A percentile compares a stretch with the other conserved stretches of the same genome.
Conservation (phyloP, 2,113 vertebrate genomes). For the Pagrus major region DNA sequence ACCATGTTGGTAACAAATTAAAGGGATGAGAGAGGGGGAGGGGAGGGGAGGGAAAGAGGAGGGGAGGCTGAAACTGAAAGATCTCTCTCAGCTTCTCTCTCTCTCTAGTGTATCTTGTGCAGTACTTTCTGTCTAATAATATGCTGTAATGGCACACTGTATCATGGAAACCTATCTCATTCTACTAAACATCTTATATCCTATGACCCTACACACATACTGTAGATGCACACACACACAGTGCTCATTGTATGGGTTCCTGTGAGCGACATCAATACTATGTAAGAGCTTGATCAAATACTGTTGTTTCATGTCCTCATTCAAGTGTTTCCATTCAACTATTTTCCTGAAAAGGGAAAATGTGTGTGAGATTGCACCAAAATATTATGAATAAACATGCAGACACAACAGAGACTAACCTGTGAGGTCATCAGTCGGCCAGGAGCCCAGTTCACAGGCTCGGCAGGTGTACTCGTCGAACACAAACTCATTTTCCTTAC, state of each 20-base stretch:
- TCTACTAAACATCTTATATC: constrained; percentile 5
- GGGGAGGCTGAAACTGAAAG: background rate
- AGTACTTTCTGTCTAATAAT: constrained; percentile 33
- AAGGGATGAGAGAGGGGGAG: constrained; percentile 31
- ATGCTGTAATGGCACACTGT: constrained; percentile 19
- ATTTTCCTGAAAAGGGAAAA: background rate
- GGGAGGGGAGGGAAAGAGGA: background rate
- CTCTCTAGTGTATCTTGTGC: constrained; percentile 21
- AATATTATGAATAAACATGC: background rate
- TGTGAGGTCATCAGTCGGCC: constrained; percentile 94
- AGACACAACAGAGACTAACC: constrained; percentile 80
- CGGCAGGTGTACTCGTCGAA: constrained; percentile 97
- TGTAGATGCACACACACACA: background rate
- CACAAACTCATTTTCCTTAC: constrained; percentile 97
- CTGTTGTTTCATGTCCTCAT: background rate
- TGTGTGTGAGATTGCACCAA: background rate
- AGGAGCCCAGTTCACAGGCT: constrained; percentile 94
- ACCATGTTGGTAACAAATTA: constrained; percentile 61
- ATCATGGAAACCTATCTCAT: constrained; percentile 1
- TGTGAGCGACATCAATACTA: background rate
- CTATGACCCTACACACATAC: constrained; percentile 10
- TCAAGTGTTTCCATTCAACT: background rate
- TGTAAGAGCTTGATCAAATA: background rate
- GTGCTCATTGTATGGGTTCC: background rate
- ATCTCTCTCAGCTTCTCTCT: constrained; percentile 12